Evolutionary conservation across 2,113 vertebrate genomes (phyloP).

Genomic region (Stigmatopora nigra): DNA sequence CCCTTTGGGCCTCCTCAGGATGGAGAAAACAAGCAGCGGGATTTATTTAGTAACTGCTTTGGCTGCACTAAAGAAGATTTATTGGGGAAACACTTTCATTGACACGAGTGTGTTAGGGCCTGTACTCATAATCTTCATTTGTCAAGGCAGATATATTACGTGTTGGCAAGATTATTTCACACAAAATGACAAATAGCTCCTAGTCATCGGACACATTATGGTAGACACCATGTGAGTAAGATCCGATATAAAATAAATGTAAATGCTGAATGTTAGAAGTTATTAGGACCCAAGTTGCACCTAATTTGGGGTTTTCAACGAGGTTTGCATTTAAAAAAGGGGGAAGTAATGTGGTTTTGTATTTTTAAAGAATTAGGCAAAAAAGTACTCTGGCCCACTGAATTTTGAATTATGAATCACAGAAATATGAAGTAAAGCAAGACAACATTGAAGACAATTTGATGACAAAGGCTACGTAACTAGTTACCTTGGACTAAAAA

Average conservation of each 20-base stretch:
- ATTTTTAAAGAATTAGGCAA: too few relatives aligned
- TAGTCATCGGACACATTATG: background rate
- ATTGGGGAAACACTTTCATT: constrained; percentile 8
- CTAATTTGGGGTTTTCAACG: too few relatives aligned
- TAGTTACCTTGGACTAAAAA: too few relatives aligned
- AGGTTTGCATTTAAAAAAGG: background rate
- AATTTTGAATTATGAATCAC: too few relatives aligned
- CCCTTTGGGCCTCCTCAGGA: constrained; percentile 31
- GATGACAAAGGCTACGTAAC: too few relatives aligned
- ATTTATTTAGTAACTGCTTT: constrained; percentile 25
- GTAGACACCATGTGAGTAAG: background rate
- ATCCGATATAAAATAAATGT: background rate
- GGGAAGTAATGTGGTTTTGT: too few relatives aligned
- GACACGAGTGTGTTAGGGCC: background rate
- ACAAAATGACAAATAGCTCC: background rate
- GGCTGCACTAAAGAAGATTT: constrained; percentile 23
- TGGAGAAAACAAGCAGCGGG: constrained; percentile 24
- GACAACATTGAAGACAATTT: too few relatives aligned
- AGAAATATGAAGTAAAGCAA: too few relatives aligned
- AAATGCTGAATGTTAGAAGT: background rate
- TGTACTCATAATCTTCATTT: background rate
- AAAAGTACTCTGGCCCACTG: too few relatives aligned
- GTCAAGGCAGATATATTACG: background rate
- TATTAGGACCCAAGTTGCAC: background rate
- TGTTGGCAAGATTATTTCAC: background rate